These are phyloP conservation scores for Cecidostiba fungosa DNA, from an alignment of 2,888 invertebrate species.

Conservation along the genomic window DNA sequence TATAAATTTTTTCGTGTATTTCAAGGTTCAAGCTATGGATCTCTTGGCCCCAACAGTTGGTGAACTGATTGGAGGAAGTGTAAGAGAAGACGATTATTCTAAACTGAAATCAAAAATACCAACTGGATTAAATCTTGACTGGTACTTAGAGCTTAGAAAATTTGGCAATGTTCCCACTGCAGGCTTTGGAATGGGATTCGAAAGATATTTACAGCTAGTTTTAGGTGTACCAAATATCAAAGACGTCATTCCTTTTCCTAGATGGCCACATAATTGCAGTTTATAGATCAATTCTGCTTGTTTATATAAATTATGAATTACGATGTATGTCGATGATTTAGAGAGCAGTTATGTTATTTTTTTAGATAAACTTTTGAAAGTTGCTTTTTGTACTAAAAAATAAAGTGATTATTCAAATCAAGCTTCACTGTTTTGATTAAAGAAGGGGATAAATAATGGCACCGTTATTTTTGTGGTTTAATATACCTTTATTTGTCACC, in stretches of 20 bases:
- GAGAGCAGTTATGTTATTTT: background rate
- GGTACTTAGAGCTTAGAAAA: constrained; percentile 95
- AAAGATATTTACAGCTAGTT: constrained; percentile 92
- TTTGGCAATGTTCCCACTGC: constrained; percentile 95
- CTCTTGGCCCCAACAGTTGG: constrained; percentile 94
- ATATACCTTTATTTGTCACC: constrained; percentile 42
- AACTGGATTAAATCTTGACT: constrained; percentile 83
- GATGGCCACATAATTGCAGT: constrained; percentile 93
- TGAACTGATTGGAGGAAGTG: constrained; percentile 96
- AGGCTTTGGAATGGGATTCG: constrained; percentile 98
- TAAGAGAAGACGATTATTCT: constrained; percentile 91
- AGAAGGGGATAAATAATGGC: constrained; percentile 26
- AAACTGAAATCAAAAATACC: constrained; percentile 85
- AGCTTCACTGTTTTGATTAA: background rate
- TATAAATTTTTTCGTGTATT: constrained; percentile 48
- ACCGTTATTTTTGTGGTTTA: background rate
- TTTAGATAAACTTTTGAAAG: background rate
- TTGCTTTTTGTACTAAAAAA: background rate
- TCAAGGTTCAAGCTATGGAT: constrained; percentile 86
- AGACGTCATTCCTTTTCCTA: constrained; percentile 96
- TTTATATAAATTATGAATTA: background rate
- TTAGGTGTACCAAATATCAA: constrained; percentile 93
- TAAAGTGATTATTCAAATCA: background rate
- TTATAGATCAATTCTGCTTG: constrained; percentile 69
- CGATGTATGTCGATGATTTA: background rate